Conservation (phyloP, 2,113 vertebrate species). For the Capreolus pygargus region DNA sequence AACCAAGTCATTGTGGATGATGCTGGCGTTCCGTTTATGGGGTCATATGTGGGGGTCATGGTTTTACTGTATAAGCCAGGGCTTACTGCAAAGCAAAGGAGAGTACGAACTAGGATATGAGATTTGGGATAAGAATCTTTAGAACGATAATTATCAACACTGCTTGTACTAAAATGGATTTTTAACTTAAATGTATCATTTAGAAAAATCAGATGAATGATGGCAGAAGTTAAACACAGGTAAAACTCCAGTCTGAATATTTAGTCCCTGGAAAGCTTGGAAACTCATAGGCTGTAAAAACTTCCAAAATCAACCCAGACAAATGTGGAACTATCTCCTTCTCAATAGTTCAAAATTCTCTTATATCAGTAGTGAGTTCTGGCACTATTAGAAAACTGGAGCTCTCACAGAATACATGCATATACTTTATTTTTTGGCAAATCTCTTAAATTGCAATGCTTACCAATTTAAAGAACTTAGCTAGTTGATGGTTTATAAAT, state of each 20-base stretch:
- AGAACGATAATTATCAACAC: background rate
- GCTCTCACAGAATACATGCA: background rate
- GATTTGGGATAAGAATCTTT: background rate
- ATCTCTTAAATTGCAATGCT: background rate
- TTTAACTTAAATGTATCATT: background rate
- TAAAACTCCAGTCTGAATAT: background rate
- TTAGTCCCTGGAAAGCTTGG: background rate
- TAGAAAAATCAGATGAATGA: background rate
- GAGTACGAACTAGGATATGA: accelerated
- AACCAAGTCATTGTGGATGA: constrained; percentile 93
- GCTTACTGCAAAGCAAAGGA: constrained; percentile 79
- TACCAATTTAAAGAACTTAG: background rate
- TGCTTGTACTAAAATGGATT: background rate
- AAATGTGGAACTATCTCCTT: background rate
- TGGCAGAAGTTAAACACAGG: background rate
- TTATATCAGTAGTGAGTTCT: background rate
- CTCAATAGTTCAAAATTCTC: background rate
- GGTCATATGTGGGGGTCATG: constrained; percentile 93
- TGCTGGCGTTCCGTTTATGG: constrained; percentile 88
- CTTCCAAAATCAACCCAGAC: background rate
- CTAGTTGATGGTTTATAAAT: background rate
- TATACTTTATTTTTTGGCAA: background rate
- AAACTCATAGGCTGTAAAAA: background rate
- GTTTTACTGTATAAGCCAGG: constrained; percentile 93
- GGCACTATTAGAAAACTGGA: background rate